Base-by-base conservation (phyloP, 2,113 vertebrate species). In the Pagrus major region DNA sequence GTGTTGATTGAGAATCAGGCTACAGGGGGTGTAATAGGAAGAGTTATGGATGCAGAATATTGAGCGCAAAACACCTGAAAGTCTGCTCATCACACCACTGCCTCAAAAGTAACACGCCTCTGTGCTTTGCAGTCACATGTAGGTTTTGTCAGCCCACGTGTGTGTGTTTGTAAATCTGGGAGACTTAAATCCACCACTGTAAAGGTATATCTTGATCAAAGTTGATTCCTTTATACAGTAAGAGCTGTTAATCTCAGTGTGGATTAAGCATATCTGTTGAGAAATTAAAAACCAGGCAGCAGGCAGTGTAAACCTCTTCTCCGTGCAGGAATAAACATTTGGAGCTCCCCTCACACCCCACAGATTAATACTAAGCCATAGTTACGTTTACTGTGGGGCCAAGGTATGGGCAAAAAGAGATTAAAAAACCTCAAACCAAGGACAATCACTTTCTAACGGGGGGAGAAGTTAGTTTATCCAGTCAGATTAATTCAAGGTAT, bases 301-400 rank as follows among this genome's bases (percentile, higher is more conserved):
- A 67, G 35, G 33, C 33, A 33, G 33, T 21, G 66, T 47, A 47
- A 25, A 59, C 29, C 58, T 55, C 18, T 41, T 18, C 31, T 39
- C 21, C 9, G 27, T n/a, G 18, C 37, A 52, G 2, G 2, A 80
- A 44, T 82, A 64, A 79, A 78, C n/a, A 44, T 58, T 54, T 71
- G 39, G 27, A 71, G 23, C 41, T n/a, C 21, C 39, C 21, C 27
- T 84, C 75, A 85, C 87, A 80, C 80, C 46, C 69, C 44, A 39
- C 58, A 86, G 88, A 87, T 86, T 91, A 88, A 81, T 60, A 59
- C 73, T 68, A 75, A 81, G 5, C 83, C 78, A 83, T 63, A 84
- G 87, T 74, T 70, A 70, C 74, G 18, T 75, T 60, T 35, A 59
- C 49, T 56, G 55, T 46, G 15, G 18, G 42, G 76, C 59, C 16